These are phyloP conservation scores for Hypocryptadius cinnamomeus DNA, from an alignment of 2,113 vertebrate species.

Conservation along the genomic window DNA sequence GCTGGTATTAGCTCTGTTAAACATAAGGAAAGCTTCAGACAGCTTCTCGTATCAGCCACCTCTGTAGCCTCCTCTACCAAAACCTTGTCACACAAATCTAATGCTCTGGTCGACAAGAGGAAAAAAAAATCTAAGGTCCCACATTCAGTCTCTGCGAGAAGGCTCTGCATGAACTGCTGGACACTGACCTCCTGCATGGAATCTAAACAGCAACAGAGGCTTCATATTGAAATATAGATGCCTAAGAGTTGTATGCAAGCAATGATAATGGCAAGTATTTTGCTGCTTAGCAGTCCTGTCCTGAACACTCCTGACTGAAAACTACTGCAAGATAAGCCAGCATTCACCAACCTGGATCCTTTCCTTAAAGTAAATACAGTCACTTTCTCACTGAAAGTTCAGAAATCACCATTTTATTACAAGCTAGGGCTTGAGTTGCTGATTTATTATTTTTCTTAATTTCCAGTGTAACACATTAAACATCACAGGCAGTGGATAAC, in stretches of 20 bases:
- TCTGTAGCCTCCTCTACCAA: background rate
- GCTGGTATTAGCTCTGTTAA: background rate
- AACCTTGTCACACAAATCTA: background rate
- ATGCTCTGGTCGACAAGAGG: background rate
- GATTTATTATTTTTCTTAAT: background rate
- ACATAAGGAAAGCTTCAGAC: background rate
- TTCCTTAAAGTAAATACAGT: background rate
- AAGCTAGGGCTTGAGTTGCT: background rate
- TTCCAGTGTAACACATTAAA: background rate
- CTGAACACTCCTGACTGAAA: background rate
- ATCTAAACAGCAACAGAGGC: background rate
- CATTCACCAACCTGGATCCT: background rate
- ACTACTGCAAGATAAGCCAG: background rate
- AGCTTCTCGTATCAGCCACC: background rate
- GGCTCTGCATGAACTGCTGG: no score
- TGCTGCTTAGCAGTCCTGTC: background rate
- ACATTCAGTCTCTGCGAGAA: background rate
- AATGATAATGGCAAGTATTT: background rate
- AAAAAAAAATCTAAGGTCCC: background rate
- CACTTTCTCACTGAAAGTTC: background rate
- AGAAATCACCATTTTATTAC: background rate
- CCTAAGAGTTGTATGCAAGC: background rate
- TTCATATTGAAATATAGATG: background rate
- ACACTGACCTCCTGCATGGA: background rate
- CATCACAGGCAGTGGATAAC: background rate